Evolutionary conservation across 30 jellyfish, hydroid and myxozoan genomes (phyloP), one percentile per base, ranked within the genome.

Genomic region (Aurelia coerulea): DNA sequence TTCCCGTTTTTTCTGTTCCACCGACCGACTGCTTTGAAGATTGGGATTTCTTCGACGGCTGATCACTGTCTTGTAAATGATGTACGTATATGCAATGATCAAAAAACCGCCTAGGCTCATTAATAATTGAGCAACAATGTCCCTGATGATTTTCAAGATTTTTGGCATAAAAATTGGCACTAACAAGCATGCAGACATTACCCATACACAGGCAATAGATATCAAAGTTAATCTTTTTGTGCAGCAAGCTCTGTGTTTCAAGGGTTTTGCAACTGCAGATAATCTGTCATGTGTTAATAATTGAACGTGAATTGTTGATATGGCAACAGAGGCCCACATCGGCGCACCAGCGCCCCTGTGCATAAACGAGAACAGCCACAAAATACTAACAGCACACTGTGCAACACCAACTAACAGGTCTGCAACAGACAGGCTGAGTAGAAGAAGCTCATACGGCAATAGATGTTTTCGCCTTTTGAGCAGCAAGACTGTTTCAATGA

Each of bases 331-430:
- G 62, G 51, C 41, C 92, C 92, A 83, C 19, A 69, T 32, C 32
- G 87, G 78, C 0, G 42, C 54, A 10, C 23, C 53, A 3, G 59
- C 49, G 5, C 73, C 73, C n/a, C 10, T 15, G 13, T 33, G 66
- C 74, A 65, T 11, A 46, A 46, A 39, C 42, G 78, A 17, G 1
- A 52, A 23, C 5, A 83, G 53, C 68, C 74, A 76, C 63, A 59
- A 33, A 10, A 64, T 59, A 4, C 62, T 62, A 7, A 83, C 23
- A 10, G 41, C 10, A 5, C 41, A 33, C 80, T 35, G 31, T 15
- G 92, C 73, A 33, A 70, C 59, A 31, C 92, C 92, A 5, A 83
- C 92, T 2, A 70, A 33, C 41, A 72, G 50, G 74, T 83, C 92
- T 39, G 85, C 81, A 14, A 71, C 65, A 2, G 92, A 83, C n/a